A percentile compares a stretch with the other conserved stretches of the same genome.
Conservation (phyloP, 1,140 invertebrate genomes). For the Drosophila subpulchrella region DNA sequence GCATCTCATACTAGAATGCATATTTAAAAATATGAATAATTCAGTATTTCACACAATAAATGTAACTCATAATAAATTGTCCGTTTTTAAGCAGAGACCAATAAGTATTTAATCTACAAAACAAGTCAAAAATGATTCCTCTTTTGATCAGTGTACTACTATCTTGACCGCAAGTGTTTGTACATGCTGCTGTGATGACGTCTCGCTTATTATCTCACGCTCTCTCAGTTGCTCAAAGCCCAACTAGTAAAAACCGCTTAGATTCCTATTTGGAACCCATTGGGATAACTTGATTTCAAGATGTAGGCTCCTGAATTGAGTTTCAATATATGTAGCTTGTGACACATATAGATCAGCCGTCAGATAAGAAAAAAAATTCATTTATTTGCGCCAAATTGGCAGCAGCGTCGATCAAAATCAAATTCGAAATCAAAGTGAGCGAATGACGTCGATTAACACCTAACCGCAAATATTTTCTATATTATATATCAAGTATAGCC, state of each 20-base stretch:
- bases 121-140: not conserved
- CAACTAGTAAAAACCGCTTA: constrained; percentile 42
- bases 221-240: constrained; percentile 18
- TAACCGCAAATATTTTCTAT: constrained; percentile 56
- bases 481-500: constrained; percentile 23
- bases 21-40: not conserved
- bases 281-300: constrained; percentile 35
- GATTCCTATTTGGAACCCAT: constrained; percentile 27
- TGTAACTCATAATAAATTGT: no score
- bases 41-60: no score
- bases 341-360: constrained; percentile 29
- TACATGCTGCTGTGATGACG: constrained; percentile 26
- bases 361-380: constrained; percentile 28
- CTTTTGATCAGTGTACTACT: not conserved
- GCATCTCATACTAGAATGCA: no score
- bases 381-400: constrained; percentile 54
- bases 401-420: constrained; percentile 54
- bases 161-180: constrained; percentile 26
- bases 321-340: constrained; percentile 15
- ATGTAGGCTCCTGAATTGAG: constrained; percentile 4
- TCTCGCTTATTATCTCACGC: constrained; percentile 25
- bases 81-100: no score
- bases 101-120: not conserved
- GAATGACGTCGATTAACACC: constrained; percentile 71
- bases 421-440: constrained; percentile 43